Evolutionary conservation across 2,797 vertebrate species (phyloP), one percentile per base, ranked within the genome.

Genomic region (Lophius americanus): DNA sequence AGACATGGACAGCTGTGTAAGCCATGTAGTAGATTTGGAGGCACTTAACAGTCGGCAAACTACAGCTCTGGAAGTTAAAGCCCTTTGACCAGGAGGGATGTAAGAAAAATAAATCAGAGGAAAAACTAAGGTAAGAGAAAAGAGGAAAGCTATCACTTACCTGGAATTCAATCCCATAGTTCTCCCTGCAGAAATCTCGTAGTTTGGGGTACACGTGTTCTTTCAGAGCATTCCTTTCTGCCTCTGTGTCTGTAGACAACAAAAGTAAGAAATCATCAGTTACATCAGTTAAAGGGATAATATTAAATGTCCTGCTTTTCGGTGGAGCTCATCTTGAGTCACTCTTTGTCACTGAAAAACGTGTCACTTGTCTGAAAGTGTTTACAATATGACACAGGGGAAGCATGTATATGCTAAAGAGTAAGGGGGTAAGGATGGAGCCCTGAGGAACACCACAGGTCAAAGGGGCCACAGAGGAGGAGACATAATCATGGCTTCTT

Each of bases 161-260:
- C 96, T 99, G 98, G 90, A 99, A 99, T 92, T 99, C 98, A 88
- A 99, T 93, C 57, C 97, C 97, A 84, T 99, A 99, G 89, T 98
- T 99, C 92, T 99, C 98, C 88, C 98, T 94, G 94, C 97, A 99
- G 95, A 99, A 99, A 92, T 99, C 98, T 78, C 98, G 94, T 73
- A 99, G 91, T 81, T 99, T 99, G 61, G 98, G 98, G 88, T 98
- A 98, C 60, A 99, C 95, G 3, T 98, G 96, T 85, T 99, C 96
- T 90, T 95, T 96, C 57, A 99, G 90, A 3, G 96, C 95, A 0
- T 93, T 96, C 84, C 98, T 95, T 93, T 99, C 97, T 44, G 97
- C 98, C 88, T 96, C 95, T 3, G 98, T 98, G 90, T 99, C 98
- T 99, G 92, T 6, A 82, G 73, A 78, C 79, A 88, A 83, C 37